Evolutionary conservation across 2,797 vertebrate genomes (phyloP).

Genomic region (Manis pentadactyla): DNA sequence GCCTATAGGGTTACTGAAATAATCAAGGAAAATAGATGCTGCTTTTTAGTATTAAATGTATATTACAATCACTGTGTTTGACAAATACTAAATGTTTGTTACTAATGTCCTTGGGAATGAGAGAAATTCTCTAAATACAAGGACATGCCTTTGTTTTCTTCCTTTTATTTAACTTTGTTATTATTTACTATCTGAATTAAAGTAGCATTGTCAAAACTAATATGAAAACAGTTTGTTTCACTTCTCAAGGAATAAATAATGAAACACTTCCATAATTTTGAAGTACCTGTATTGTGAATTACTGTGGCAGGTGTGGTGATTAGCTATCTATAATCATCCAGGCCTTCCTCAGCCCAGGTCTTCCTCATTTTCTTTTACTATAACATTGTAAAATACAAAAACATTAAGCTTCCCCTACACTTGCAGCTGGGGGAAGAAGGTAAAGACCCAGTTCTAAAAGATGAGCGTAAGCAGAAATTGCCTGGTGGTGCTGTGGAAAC

Average conservation of each 20-base stretch:
- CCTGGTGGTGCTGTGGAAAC: neutral
- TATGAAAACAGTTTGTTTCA: neutral
- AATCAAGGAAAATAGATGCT: neutral
- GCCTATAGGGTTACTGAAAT: neutral
- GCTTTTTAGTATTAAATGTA: neutral
- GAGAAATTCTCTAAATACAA: neutral
- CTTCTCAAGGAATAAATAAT: constrained; percentile 11
- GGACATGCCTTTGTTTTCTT: neutral
- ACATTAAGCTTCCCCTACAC: neutral
- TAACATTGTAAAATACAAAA: neutral
- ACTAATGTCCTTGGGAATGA: neutral
- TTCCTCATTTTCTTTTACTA: neutral
- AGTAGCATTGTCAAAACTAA: neutral
- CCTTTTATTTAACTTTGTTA: neutral
- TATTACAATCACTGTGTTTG: neutral
- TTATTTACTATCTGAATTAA: neutral
- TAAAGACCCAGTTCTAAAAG: neutral
- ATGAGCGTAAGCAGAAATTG: neutral
- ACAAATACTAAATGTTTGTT: neutral
- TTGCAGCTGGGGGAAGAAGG: neutral
- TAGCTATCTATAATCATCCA: neutral
- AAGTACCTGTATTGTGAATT: neutral
- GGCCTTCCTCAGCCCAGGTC: neutral
- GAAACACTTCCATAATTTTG: neutral
- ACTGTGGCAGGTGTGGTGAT: neutral